Conservation (phyloP, 2,113 vertebrate genomes). For the Leptosomus discolor region DNA sequence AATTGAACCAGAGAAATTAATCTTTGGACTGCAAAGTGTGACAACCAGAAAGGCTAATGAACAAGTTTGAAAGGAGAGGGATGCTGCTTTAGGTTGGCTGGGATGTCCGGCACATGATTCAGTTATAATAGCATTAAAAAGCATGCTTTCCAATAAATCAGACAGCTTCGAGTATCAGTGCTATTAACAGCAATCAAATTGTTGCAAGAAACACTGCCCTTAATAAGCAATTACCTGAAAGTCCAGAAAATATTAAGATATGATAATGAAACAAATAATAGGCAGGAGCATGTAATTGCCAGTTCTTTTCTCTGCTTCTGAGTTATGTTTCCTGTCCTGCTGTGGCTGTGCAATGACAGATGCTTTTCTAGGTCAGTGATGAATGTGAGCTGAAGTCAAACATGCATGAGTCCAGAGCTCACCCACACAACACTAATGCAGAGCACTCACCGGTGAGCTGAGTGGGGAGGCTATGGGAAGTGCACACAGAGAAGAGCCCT, state of each 20-base stretch:
- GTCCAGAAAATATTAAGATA: not conserved
- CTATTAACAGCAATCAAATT: not conserved
- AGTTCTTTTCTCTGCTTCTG: not conserved
- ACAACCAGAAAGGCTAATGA: not conserved
- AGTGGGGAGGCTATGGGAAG: rapidly evolving
- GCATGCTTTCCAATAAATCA: not conserved
- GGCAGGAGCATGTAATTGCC: not conserved
- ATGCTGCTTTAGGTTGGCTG: not conserved
- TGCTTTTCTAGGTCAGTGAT: conserved; percentile 13
- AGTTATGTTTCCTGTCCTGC: conserved; percentile 9
- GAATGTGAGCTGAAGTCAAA: not conserved
- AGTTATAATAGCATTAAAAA: not conserved
- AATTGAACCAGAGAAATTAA: not conserved
- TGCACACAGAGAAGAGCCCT: not conserved
- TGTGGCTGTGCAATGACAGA: not conserved
- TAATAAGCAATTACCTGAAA: not conserved
- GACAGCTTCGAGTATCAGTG: not conserved
- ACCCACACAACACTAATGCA: rapidly evolving
- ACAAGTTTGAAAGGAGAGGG: not conserved
- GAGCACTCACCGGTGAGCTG: rapidly evolving
- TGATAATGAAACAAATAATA: not conserved
- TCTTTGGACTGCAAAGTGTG: not conserved
- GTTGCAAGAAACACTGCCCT: rapidly evolving
- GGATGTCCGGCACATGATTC: not conserved
- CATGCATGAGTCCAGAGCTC: rapidly evolving